Evolutionary conservation across 2,888 invertebrate species (phyloP).

Genomic region (Penaeus monodon): DNA sequence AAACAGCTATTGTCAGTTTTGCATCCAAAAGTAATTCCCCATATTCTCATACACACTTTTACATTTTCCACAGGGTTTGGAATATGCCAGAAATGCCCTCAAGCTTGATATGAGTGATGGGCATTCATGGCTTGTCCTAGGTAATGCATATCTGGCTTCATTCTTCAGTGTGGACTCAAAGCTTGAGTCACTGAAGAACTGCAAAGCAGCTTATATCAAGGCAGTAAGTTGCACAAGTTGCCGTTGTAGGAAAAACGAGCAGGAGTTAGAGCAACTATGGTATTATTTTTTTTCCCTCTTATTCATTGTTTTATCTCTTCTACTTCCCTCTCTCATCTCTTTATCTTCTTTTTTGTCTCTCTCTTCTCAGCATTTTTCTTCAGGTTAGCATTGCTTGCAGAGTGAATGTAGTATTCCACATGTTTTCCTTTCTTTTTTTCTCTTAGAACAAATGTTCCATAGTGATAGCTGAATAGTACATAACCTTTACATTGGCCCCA

Average conservation of each 20-base stretch:
- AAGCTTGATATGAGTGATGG: constrained; percentile 83
- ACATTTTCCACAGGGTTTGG: constrained; percentile 49
- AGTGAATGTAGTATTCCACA: too few relatives aligned
- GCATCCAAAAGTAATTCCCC: background rate
- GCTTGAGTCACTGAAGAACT: constrained; percentile 79
- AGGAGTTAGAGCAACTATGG: background rate
- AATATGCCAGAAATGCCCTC: constrained; percentile 84
- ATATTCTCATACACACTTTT: background rate
- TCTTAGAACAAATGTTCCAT: too few relatives aligned
- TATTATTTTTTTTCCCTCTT: background rate
- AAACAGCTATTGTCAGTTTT: background rate
- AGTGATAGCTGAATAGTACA: too few relatives aligned
- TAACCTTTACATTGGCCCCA: too few relatives aligned
- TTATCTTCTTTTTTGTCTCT: too few relatives aligned
- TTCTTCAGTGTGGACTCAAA: constrained; percentile 84
- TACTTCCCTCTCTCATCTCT: too few relatives aligned
- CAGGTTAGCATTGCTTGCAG: too few relatives aligned
- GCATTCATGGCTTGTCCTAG: constrained; percentile 85
- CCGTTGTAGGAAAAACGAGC: background rate
- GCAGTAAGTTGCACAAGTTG: constrained; percentile 75
- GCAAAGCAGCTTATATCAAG: constrained; percentile 84
- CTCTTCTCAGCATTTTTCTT: too few relatives aligned
- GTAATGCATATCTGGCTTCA: constrained; percentile 85
- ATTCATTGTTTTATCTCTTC: background rate
- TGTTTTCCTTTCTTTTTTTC: too few relatives aligned